phyloP scores from a whole-genome alignment of 2,113 vertebrate species.

The Corapipo altera region DNA sequence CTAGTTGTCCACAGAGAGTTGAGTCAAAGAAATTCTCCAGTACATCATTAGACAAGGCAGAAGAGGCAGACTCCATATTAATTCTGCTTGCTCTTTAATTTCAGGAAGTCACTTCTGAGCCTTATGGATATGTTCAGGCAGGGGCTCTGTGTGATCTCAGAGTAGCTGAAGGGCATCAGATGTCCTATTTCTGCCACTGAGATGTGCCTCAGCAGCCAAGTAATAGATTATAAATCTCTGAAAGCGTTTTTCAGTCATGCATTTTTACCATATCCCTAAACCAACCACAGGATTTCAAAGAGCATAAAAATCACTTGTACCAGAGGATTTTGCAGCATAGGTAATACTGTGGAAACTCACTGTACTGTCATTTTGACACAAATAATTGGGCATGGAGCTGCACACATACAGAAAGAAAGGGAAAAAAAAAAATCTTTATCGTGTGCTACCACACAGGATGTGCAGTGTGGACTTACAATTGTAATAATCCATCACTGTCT shows the following conservation, averaged over 20 bases:
- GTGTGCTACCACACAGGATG: not conserved
- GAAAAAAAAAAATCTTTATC: not conserved
- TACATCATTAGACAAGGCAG: not conserved
- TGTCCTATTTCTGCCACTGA: slow-evolving; percentile 54
- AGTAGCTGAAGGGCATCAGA: slow-evolving; percentile 49
- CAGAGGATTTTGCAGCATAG: not conserved
- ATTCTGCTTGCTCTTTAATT: slow-evolving; percentile 37
- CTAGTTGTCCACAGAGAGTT: not conserved
- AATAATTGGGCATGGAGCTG: not conserved
- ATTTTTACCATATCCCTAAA: slow-evolving; percentile 10
- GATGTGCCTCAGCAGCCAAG: slow-evolving; percentile 11
- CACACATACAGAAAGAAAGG: not conserved
- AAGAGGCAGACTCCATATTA: slow-evolving; percentile 11
- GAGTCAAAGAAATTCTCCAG: not conserved
- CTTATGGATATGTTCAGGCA: slow-evolving; percentile 5
- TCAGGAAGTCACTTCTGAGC: not conserved
- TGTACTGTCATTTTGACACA: slow-evolving; percentile 5
- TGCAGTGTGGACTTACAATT: not conserved
- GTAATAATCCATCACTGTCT: slow-evolving; percentile 42
- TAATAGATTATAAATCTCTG: slow-evolving; percentile 38
- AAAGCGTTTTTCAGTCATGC: slow-evolving; percentile 42
- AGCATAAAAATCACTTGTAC: slow-evolving; percentile 44
- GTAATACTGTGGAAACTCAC: slow-evolving; percentile 10
- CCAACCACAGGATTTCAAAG: slow-evolving; percentile 30
- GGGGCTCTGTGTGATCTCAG: slow-evolving; percentile 22